Percentiles rank a stretch among this genome's conserved stretches.
phyloP scores from a whole-genome alignment of 2,888 invertebrate species.

The Hydrotaea cyrtoneurina region DNA sequence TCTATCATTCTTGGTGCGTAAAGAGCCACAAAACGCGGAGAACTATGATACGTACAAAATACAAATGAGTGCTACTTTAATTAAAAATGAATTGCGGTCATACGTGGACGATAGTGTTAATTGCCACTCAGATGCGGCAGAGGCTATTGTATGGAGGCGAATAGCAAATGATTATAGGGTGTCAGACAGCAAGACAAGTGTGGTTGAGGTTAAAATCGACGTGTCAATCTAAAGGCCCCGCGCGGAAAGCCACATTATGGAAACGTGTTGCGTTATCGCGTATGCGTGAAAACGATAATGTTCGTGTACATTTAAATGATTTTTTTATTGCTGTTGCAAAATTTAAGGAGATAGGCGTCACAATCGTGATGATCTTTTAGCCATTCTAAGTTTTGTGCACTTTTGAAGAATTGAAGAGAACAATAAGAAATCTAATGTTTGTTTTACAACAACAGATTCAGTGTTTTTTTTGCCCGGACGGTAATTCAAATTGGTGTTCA shows the following conservation, averaged over 20 bases:
- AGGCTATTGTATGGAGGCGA: too few species aligned
- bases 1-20: too few species aligned
- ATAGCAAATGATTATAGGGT: slow-evolving; percentile 73
- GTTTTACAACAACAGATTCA: too few species aligned
- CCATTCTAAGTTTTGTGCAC: slow-evolving; percentile 76
- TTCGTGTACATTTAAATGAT: slow-evolving; percentile 74
- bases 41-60: slow-evolving; percentile 67
- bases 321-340: slow-evolving; percentile 77
- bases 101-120: too few species aligned
- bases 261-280: slow-evolving; percentile 75
- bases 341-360: slow-evolving; percentile 73
- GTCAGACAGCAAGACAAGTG: too few species aligned
- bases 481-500: too few species aligned
- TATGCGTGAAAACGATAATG: slow-evolving; percentile 74
- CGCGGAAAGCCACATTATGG: slow-evolving; percentile 77
- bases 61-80: slow-evolving; percentile 66
- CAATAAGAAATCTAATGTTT: too few species aligned
- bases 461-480: slow-evolving; percentile 33
- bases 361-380: slow-evolving; percentile 72
- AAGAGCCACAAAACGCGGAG: slow-evolving; percentile 62
- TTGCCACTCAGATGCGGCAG: too few species aligned
- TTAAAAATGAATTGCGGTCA: too few species aligned
- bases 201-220: too few species aligned
- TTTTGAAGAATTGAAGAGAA: slow-evolving; percentile 66
- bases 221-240: slow-evolving; percentile 77